Base-by-base conservation (phyloP, 2,113 vertebrate species). In the Odocoileus virginianus region DNA sequence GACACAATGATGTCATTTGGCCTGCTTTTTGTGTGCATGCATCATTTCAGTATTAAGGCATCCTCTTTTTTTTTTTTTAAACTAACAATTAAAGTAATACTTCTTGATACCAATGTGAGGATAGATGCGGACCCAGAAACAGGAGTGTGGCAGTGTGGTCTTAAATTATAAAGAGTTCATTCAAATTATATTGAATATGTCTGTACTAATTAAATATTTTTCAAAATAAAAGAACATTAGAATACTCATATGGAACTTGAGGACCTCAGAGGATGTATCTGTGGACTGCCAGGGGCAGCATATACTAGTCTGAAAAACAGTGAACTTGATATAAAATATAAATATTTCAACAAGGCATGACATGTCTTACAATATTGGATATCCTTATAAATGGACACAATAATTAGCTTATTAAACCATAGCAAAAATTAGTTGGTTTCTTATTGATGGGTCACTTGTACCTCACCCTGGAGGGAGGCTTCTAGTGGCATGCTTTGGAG, bases 41-140 rank as follows among this genome's bases (percentile, higher is more conserved):
- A 93, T 91, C 86, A 96, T 87, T 95, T 98, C 94, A 92, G 27
- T 96, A 95, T 91, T 90, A 97, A 92, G 87, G 23, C 30, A 86
- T 88, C 40, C 40, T 92, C 55, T 50, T 30, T 91, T n/a, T 43
- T 86, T 58, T 60, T 67, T n/a, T n/a, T 45, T 45, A 3, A 90
- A 83, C 21, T 40, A 89, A 74, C 6, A 60, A 89, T 85, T 84
- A 89, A 90, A 84, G 36, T 84, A 52, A 33, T 67, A 74, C 43
- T 95, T 58, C 27, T 91, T 98, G n/a, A 52, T 87, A 89, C 33
- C 89, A 95, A 71, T 58, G 23, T 96, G n/a, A 97, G 16, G n/a
- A 92, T 96, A 96, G 94, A 87, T 81, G 47, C 55, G 97, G 61
- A 93, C 40, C 33, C 15, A 87, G 25, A 33, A 93, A 90, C 19